Evolutionary conservation across 2,797 vertebrate species (phyloP).

Genomic region (Babyrousa celebensis): DNA sequence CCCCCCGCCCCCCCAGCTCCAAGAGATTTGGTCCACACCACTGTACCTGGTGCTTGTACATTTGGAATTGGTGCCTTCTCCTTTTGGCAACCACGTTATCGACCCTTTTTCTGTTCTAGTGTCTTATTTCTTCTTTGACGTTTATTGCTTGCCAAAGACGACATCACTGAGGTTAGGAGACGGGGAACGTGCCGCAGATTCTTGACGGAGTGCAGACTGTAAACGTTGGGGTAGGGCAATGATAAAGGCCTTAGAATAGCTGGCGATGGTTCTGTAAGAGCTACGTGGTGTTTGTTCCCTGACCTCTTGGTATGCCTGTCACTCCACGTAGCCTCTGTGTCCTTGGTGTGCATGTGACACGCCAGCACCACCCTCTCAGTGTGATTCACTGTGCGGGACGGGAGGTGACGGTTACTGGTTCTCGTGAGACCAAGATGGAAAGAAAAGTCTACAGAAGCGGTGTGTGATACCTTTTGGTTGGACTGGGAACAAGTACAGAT

Average conservation of each 20-base stretch:
- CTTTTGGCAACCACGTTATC: slow-evolving; percentile 87
- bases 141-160: slow-evolving; percentile 90
- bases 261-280: neutral
- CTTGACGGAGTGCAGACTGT: slow-evolving; percentile 67
- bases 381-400: neutral
- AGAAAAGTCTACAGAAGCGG: neutral
- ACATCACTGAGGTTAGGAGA: slow-evolving; percentile 44
- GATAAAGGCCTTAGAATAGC: neutral
- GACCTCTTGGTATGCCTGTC: neutral
- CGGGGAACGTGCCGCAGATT: slow-evolving; percentile 82
- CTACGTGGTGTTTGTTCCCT: neutral
- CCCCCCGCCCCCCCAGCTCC: slow-evolving; percentile 85
- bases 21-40: slow-evolving; percentile 88
- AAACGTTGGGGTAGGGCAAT: slow-evolving; percentile 41
- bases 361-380: neutral
- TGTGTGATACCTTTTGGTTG: neutral
- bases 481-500: slow-evolving; percentile 2
- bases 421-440: neutral
- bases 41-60: slow-evolving; percentile 90
- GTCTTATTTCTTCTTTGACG: slow-evolving; percentile 87
- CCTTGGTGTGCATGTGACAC: neutral
- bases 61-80: slow-evolving; percentile 90
- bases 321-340: neutral
- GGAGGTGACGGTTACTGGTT: neutral
- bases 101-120: slow-evolving; percentile 86